Evolutionary conservation across 2,888 invertebrate species (phyloP).

Genomic region (Drosophila helvetica): DNA sequence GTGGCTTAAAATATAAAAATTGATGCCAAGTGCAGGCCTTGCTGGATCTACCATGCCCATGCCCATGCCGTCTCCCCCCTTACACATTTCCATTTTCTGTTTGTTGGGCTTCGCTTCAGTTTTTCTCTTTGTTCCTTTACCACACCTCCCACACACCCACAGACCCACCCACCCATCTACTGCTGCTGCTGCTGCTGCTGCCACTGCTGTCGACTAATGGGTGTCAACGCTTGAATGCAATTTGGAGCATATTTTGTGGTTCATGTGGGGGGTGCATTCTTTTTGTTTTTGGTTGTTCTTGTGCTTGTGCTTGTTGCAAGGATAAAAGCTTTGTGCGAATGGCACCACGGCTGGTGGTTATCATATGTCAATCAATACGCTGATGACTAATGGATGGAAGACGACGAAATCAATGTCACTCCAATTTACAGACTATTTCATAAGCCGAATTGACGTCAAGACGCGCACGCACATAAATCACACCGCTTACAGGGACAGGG

Average conservation of each 20-base stretch:
- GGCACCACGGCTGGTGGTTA: conserved; percentile 52
- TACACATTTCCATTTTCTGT: conserved; percentile 46
- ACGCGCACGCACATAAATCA: conserved; percentile 43
- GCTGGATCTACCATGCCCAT: conserved; percentile 6
- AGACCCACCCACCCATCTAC: no score
- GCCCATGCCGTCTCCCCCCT: not conserved
- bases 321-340: conserved; percentile 42
- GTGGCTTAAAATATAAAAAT: conserved; percentile 77
- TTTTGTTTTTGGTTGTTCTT: conserved; percentile 15
- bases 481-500: no score
- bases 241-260: conserved; percentile 67
- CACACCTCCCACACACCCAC: no score
- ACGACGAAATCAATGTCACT: conserved; percentile 61
- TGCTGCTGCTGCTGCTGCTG: conserved; percentile 28
- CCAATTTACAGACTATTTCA: conserved; percentile 64
- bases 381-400: conserved; percentile 65
- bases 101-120: conserved; percentile 34
- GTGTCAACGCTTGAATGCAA: conserved; percentile 75
- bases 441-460: conserved; percentile 58
- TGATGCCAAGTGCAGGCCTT: conserved; percentile 73
- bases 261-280: conserved; percentile 16
- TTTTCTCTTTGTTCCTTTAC: conserved; percentile 14
- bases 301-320: conserved; percentile 37
- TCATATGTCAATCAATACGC: conserved; percentile 70
- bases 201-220: conserved; percentile 62